These are phyloP conservation scores for Gymnopithys bicolor DNA, from an alignment of 2,797 vertebrate genomes.

Conservation along the genomic window DNA sequence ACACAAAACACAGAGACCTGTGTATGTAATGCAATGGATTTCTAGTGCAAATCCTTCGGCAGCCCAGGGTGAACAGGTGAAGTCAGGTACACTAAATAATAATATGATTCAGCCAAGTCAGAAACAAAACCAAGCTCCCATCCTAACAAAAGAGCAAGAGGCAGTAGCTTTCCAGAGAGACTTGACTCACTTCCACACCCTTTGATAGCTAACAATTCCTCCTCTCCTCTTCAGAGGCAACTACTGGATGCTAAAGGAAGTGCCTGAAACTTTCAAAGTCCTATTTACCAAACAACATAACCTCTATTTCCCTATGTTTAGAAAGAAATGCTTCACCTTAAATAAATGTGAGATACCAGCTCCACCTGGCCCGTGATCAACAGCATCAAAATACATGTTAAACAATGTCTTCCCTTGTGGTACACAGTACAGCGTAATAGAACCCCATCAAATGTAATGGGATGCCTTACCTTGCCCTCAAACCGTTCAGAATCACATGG, in stretches of 20 bases:
- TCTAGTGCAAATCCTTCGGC: background rate
- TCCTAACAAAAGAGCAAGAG: background rate
- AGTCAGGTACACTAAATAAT: background rate
- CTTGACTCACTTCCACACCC: background rate
- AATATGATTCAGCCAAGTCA: background rate
- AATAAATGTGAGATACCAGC: background rate
- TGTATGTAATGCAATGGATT: background rate
- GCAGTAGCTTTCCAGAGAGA: background rate
- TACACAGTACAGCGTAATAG: background rate
- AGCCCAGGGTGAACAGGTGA: background rate
- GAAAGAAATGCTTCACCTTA: background rate
- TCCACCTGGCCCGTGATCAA: background rate
- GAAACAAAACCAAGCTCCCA: background rate
- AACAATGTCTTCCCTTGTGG: background rate
- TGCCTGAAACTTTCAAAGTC: background rate
- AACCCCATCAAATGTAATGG: background rate
- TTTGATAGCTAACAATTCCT: background rate
- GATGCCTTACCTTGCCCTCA: background rate
- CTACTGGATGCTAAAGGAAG: background rate
- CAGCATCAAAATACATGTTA: background rate
- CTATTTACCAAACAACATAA: background rate
- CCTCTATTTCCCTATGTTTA: background rate
- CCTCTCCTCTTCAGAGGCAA: background rate
- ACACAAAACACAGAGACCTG: background rate
- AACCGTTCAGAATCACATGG: background rate